Conservation (phyloP, 1,140 invertebrate species). For the Hypsibius dujardini region DNA sequence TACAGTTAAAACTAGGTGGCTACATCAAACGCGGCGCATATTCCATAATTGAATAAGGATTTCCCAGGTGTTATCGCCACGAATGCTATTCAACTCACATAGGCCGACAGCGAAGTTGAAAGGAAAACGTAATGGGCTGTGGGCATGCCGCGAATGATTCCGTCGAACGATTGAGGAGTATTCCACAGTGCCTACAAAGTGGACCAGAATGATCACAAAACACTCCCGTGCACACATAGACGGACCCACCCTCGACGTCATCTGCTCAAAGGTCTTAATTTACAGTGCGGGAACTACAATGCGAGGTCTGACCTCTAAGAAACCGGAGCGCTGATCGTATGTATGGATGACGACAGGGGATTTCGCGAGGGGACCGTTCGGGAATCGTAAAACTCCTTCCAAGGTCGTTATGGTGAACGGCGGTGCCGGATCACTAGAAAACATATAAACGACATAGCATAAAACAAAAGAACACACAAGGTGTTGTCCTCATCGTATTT, state of each 20-base stretch:
- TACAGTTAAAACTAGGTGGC: too few species aligned
- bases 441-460: too few species aligned
- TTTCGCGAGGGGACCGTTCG: conserved; percentile 16
- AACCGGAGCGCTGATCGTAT: conserved; percentile 24
- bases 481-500: conserved; percentile 18
- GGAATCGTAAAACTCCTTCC: conserved; percentile 23
- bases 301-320: conserved; percentile 21
- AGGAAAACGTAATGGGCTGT: conserved; percentile 24
- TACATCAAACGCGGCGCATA: too few species aligned
- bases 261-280: too few species aligned
- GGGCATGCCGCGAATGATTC: conserved; percentile 16
- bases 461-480: too few species aligned
- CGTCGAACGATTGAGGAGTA: conserved; percentile 22
- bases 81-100: conserved; percentile 11
- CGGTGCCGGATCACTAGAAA: conserved; percentile 18
- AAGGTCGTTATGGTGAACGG: conserved; percentile 23
- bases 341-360: conserved; percentile 24
- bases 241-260: too few species aligned
- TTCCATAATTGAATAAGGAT: too few species aligned
- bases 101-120: conserved; percentile 20
- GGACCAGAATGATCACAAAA: background rate
- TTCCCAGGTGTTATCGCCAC: too few species aligned
- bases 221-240: background rate
- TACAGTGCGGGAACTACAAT: too few species aligned
- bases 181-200: conserved; percentile 24